Evolutionary conservation across 2,113 vertebrate species (phyloP), one percentile per base, ranked within the genome.

Genomic region (Pelecanoides urinatrix): DNA sequence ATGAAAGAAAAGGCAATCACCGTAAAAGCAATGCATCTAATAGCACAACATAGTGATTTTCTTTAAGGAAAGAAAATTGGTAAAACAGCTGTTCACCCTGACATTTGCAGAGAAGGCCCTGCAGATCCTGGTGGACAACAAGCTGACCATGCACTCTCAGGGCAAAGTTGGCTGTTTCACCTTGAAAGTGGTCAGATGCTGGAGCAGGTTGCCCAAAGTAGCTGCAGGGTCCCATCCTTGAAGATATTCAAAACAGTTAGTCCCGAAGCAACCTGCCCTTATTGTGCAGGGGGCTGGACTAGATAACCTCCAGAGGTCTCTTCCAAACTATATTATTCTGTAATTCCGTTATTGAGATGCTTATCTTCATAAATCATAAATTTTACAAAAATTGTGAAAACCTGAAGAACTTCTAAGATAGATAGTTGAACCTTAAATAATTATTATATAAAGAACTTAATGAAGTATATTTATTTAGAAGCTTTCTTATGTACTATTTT

Each of bases 331-430:
- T 72, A 76, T 19, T 55, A 38, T 68, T 72, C 17, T 61, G 10
- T 52, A 63, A 66, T 77, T 73, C 36, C 25, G 7, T 58, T 76
- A 78, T 45, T 92, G 92, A 94, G 82, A 62, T 55, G 58, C 29
- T 90, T 92, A 85, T 77, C 84, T 94, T 92, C 76, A 92, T 75
- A 88, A 97, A 94, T 80, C 42, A 78, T 49, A 82, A 47, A 84
- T 94, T 79, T 78, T 93, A 95, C 56, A 61, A 81, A 86, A 75
- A 86, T 52, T 68, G 58, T 90, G 65, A 95, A 96, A 96, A 88
- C 58, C 44, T 82, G 36, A 65, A 81, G 75, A 80, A 59, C 58
- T 95, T 95, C 92, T 30, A 14, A 81, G 68, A 67, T 29, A 53
- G 49, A 79, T 61, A 59, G 65, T 87, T 91, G 45, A 95, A 23